Evolutionary conservation across 2,888 invertebrate genomes (phyloP).

Genomic region (Drosophila algonquin): DNA sequence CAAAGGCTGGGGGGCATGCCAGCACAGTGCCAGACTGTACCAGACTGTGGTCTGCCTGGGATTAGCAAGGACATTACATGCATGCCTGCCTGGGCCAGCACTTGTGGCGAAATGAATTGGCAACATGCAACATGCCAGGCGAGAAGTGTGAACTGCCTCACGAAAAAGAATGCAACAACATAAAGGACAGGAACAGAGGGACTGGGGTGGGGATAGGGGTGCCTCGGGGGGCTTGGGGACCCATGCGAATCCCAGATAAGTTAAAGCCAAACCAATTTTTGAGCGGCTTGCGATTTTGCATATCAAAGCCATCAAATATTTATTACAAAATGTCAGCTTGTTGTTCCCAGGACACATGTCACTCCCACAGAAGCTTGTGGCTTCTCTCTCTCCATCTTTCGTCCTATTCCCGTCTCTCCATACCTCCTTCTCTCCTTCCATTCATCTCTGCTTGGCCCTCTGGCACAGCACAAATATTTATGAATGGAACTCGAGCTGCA

Average conservation of each 20-base stretch:
- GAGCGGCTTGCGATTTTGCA: slow-evolving; percentile 52
- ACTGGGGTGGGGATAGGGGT: background rate
- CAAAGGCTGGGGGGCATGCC: slow-evolving; percentile 9
- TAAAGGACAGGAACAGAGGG: background rate
- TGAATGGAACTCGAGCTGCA: slow-evolving; percentile 44
- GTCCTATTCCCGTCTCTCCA: background rate
- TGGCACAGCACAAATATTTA: slow-evolving; percentile 40
- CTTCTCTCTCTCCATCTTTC: background rate
- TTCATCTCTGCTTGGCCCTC: background rate
- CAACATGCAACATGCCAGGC: slow-evolving; percentile 8
- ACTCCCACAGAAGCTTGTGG: slow-evolving; percentile 29
- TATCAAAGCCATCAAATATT: slow-evolving; percentile 58
- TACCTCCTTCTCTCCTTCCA: background rate
- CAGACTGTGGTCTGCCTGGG: slow-evolving; percentile 14
- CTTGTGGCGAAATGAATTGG: slow-evolving; percentile 41
- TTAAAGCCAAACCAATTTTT: slow-evolving; percentile 49
- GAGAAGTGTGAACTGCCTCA: slow-evolving; percentile 24
- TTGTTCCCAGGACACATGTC: slow-evolving; percentile 50
- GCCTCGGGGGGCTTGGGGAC: slow-evolving; percentile 7
- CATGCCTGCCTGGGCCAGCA: slow-evolving; percentile 10
- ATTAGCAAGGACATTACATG: slow-evolving; percentile 45
- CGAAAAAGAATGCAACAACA: slow-evolving; percentile 5
- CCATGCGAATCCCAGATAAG: slow-evolving; percentile 30
- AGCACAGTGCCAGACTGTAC: slow-evolving; percentile 8
- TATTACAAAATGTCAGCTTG: slow-evolving; percentile 51